Evolutionary conservation across 53 echinoderm and acorn worm species (phyloP), one percentile per base, ranked within the genome.

Genomic region (Apostichopus leukothele): DNA sequence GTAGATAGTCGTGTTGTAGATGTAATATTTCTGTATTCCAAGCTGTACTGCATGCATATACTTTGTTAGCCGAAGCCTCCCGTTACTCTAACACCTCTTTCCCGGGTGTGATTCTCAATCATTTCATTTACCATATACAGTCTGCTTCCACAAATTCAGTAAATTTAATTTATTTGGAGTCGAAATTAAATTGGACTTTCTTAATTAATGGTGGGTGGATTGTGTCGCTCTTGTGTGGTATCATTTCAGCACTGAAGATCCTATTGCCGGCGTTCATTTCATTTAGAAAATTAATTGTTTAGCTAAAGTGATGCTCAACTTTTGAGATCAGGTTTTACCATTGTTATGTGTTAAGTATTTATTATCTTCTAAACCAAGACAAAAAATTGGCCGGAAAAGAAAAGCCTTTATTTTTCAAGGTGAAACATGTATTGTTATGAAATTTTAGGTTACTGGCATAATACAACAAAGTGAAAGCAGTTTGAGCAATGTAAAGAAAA

Each of bases 131-230:
- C 39, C 39, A 39, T 39, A 39, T 3, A 39, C 39, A 39, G 39
- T 39, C 39, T n/a, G 59, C 54, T 22, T 81, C 81, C 81, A 81
- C 81, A 81, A 81, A 81, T 81, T 81, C 59, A 57, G 20, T 81
- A 81, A 81, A 81, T 81, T 81, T 54, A 81, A 81, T 81, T 81
- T 81, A 81, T 81, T 81, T 81, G 81, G 81, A 81, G 81, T 81
- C 55, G 19, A 81, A 81, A 81, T 81, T 81, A 81, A 81, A 81
- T 81, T 81, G 81, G 81, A 54, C 50, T 81, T 81, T 81, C 81
- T 81, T 81, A 81, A 81, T 81, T 81, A 81, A 81, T 81, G 81
- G 55, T 81, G 81, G 81, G 55, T 81, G 81, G 54, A 81, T 81
- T 81, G 54, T 81, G n/a, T 55, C 55, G 81, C 81, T 54, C 57